phyloP scores from a whole-genome alignment of 2,113 vertebrate species.

The Semnornis frantzii region DNA sequence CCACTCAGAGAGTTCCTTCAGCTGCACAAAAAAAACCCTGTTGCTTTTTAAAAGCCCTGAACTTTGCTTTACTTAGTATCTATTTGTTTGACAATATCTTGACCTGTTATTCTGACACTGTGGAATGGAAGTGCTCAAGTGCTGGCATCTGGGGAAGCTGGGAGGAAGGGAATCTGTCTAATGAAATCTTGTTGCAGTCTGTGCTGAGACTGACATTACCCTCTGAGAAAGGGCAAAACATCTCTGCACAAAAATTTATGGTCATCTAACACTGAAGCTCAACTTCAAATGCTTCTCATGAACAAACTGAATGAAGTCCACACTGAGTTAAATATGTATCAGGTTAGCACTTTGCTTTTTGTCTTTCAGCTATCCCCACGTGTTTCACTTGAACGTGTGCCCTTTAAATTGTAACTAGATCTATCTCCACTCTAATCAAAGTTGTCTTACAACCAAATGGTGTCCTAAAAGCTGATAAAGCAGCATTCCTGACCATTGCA shows the following conservation, averaged over 20 bases:
- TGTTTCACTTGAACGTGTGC: background rate
- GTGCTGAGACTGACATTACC: background rate
- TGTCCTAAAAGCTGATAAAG: background rate
- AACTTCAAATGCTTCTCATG: background rate
- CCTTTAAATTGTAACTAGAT: background rate
- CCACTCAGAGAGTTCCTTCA: background rate
- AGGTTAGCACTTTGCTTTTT: background rate
- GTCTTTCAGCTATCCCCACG: background rate
- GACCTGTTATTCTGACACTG: background rate
- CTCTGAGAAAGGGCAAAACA: background rate
- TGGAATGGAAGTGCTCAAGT: background rate
- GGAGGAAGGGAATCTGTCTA: background rate
- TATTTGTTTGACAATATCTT: background rate
- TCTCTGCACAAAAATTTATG: background rate
- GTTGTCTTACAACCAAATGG: background rate
- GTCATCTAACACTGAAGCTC: background rate
- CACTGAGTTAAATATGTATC: background rate
- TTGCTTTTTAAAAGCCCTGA: background rate
- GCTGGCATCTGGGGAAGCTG: background rate
- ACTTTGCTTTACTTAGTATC: constrained; percentile 19
- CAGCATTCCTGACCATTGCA: background rate
- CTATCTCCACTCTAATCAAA: background rate
- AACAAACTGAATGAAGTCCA: background rate
- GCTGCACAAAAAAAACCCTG: background rate
- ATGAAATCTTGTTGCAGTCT: fast-evolving